phyloP scores from a whole-genome alignment of 2,113 vertebrate species.

The Pomatorhinus ruficollis region DNA sequence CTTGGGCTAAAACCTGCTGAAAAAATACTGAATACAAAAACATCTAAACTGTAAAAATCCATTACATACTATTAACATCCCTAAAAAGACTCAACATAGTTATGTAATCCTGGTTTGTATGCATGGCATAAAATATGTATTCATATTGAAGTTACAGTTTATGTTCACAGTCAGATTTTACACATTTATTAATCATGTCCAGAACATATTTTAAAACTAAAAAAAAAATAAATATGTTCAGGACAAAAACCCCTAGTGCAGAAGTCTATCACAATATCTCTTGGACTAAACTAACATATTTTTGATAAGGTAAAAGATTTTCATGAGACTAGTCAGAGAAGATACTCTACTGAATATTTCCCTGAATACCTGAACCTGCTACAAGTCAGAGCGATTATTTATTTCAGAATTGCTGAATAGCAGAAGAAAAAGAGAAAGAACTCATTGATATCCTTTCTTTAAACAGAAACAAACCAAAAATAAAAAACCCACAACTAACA shows the following conservation, averaged over 20 bases:
- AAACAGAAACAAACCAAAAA: not conserved
- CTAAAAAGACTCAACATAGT: not conserved
- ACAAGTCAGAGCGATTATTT: not conserved
- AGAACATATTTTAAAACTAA: not conserved
- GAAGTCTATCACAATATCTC: not conserved
- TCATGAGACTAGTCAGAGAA: not conserved
- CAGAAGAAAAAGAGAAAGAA: not conserved
- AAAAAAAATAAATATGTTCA: not conserved
- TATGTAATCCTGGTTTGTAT: not conserved
- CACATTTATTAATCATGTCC: not conserved
- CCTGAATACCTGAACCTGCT: not conserved
- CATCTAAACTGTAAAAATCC: not conserved
- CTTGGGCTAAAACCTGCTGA: not conserved
- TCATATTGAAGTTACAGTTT: not conserved
- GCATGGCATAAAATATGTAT: not conserved
- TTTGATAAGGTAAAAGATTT: not conserved
- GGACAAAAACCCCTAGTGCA: not conserved
- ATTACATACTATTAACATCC: not conserved
- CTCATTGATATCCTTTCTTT: fast-evolving
- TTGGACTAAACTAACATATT: not conserved
- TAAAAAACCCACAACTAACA: not conserved
- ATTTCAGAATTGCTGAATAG: not conserved
- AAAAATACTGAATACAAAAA: not conserved
- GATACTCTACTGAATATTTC: not conserved
- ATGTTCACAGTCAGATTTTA: not conserved